Conservation (phyloP, 1,140 invertebrate genomes). For the Spodoptera frugiperda region DNA sequence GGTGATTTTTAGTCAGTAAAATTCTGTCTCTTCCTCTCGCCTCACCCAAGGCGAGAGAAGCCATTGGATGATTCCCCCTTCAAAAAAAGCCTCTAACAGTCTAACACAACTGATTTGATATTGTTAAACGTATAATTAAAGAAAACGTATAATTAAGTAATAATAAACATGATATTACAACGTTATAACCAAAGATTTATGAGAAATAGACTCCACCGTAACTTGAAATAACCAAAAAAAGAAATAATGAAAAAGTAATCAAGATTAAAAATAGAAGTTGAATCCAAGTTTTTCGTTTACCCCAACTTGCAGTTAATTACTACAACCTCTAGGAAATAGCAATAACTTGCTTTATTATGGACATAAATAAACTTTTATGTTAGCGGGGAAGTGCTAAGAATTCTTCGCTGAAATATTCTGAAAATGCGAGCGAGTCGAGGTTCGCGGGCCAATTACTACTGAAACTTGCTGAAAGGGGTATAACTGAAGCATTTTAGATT, state of each 20-base stretch:
- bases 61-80: no score
- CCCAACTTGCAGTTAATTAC: conserved; percentile 8
- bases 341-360: conserved; percentile 22
- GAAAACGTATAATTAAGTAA: no score
- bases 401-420: not conserved
- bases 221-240: not conserved
- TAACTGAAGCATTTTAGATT: conserved; percentile 1
- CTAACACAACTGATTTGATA: no score
- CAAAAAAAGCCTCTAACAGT: no score
- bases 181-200: no score
- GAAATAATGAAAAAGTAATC: not conserved
- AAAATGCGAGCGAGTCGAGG: not conserved
- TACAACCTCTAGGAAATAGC: conserved; percentile 20
- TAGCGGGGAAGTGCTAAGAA: not conserved
- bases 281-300: not conserved
- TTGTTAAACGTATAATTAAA: no score
- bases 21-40: no score
- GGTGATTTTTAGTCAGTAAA: no score
- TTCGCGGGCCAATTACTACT: not conserved
- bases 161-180: no score
- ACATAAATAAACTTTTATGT: conserved; percentile 27
- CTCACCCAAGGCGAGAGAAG: no score
- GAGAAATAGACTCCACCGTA: no score
- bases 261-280: not conserved
- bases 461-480: not conserved